Evolutionary conservation across 2,113 vertebrate genomes (phyloP).

Genomic region (Camelus dromedarius): DNA sequence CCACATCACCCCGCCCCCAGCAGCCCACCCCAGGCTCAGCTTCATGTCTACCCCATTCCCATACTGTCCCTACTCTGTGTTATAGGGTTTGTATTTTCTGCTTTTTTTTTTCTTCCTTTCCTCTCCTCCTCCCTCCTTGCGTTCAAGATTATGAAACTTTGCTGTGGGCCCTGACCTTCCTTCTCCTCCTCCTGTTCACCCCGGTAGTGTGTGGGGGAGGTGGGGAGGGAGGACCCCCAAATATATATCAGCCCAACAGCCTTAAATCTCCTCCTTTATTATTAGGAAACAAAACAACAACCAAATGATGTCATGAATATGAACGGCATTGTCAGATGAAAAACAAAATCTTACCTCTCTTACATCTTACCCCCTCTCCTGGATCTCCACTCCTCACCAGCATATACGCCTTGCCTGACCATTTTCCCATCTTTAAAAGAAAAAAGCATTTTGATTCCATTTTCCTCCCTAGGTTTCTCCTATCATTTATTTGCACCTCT

Average conservation of each 20-base stretch:
- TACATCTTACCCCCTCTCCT: not conserved
- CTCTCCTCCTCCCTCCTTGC: conserved; percentile 67
- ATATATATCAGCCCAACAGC: conserved; percentile 83
- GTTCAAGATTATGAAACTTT: conserved; percentile 84
- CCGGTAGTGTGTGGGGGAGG: conserved; percentile 81
- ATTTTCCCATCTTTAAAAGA: not conserved
- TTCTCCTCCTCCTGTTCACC: conserved; percentile 75
- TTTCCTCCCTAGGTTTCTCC: not conserved
- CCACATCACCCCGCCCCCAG: conserved; percentile 22
- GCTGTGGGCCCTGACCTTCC: conserved; percentile 76
- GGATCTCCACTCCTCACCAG: not conserved
- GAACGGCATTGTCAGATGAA: conserved; percentile 94
- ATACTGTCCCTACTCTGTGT: conserved; percentile 88
- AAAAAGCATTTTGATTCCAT: not conserved
- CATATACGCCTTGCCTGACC: not conserved
- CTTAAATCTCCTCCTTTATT: conserved; percentile 87
- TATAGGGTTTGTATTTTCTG: conserved; percentile 93
- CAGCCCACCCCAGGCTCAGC: conserved; percentile 82
- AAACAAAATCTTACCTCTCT: too few relatives aligned
- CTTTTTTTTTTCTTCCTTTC: conserved; percentile 54
- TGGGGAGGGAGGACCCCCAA: conserved; percentile 65
- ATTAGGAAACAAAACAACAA: conserved; percentile 89
- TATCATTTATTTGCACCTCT: not conserved
- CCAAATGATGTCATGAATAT: conserved; percentile 91
- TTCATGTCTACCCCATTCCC: conserved; percentile 81